A percentile compares a stretch with the other conserved stretches of the same genome.
phyloP scores from a whole-genome alignment of 2,113 vertebrate species.

The Hepsetus odoe region DNA sequence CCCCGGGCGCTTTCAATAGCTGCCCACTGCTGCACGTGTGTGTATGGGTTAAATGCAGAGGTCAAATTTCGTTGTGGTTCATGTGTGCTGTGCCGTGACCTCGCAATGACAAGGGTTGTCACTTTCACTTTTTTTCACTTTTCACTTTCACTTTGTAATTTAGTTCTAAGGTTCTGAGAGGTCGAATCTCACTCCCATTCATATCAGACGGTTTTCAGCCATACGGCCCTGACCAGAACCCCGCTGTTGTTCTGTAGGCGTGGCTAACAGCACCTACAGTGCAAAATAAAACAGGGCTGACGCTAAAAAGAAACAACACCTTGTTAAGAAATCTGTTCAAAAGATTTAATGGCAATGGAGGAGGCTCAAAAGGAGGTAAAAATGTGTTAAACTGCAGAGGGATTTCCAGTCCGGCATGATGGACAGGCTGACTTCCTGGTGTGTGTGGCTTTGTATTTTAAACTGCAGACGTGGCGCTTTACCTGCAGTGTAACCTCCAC shows the following conservation, averaged over 20 bases:
- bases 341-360: slow-evolving; percentile 24
- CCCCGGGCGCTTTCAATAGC: too few relatives aligned
- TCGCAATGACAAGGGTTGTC: too few relatives aligned
- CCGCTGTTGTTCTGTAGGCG: background rate
- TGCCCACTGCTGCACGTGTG: too few relatives aligned
- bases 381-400: slow-evolving; percentile 19
- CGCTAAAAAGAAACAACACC: background rate
- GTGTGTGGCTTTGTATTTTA: slow-evolving; percentile 2
- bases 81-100: too few relatives aligned
- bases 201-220: too few relatives aligned
- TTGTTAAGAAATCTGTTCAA: slow-evolving; percentile 3
- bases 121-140: too few relatives aligned
- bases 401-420: slow-evolving; percentile 17
- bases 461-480: slow-evolving; percentile 22
- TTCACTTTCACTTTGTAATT: too few relatives aligned
- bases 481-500: slow-evolving; percentile 1
- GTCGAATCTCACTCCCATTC: too few relatives aligned
- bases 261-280: background rate
- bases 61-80: too few relatives aligned
- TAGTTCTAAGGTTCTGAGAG: too few relatives aligned
- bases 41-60: too few relatives aligned
- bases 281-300: background rate
- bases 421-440: slow-evolving; percentile 15
- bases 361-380: slow-evolving; percentile 3
- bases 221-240: too few relatives aligned